Percentiles rank a stretch among this genome's conserved stretches.
phyloP scores from a whole-genome alignment of 2,888 invertebrate genomes.

The Nasonia oneida region DNA sequence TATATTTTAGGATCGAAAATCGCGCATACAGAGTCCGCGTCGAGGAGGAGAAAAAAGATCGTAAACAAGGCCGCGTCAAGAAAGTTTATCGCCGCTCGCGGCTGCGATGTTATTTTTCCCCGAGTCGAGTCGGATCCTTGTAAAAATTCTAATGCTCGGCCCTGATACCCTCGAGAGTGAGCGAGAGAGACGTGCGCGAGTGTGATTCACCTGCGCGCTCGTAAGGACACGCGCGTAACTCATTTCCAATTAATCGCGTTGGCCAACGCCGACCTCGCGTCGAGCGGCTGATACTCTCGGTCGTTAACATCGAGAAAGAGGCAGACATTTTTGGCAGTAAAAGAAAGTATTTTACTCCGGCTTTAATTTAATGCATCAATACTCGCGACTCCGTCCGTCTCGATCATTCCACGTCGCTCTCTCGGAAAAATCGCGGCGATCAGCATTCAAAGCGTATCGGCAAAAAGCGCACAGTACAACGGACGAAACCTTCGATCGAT shows the following conservation, averaged over 20 bases:
- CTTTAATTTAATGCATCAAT: background rate
- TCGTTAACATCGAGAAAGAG: background rate
- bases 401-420: background rate
- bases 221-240: conserved; percentile 34
- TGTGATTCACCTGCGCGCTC: conserved; percentile 43
- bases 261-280: conserved; percentile 6
- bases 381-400: background rate
- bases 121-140: conserved; percentile 45
- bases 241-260: conserved; percentile 51
- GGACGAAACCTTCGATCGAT: conserved; percentile 7
- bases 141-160: conserved; percentile 58
- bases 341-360: background rate
- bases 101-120: background rate
- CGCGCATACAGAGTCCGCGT: background rate
- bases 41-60: background rate
- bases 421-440: background rate
- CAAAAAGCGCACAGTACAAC: background rate
- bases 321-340: background rate
- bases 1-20: background rate
- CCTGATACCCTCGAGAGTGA: conserved; percentile 43
- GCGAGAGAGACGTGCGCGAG: background rate
- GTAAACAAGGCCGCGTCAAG: conserved; percentile 28
- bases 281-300: background rate
- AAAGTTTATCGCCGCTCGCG: conserved; percentile 30
- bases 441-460: background rate